Percentiles rank a stretch among this genome's conserved stretches.
Evolutionary conservation across 1,140 invertebrate genomes (phyloP).

Genomic region (Drosophila subobscura): DNA sequence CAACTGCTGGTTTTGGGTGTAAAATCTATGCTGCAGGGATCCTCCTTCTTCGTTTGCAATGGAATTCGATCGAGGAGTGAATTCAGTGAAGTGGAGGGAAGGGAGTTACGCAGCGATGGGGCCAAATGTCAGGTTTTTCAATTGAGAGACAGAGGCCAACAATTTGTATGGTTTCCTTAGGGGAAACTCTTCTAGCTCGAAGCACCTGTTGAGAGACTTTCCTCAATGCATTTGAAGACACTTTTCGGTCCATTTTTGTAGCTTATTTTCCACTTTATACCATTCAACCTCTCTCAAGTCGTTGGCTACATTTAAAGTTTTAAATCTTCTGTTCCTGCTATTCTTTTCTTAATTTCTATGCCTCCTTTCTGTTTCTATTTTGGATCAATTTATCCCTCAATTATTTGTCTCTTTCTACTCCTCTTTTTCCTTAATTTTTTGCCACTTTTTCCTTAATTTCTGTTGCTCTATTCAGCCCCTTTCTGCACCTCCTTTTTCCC

Average conservation of each 20-base stretch:
- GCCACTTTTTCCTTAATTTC: no score
- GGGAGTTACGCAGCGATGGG: not conserved
- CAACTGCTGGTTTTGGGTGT: conserved; percentile 8
- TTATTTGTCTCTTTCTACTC: no score
- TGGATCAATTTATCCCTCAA: no score
- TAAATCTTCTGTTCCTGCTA: no score
- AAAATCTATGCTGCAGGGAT: not conserved
- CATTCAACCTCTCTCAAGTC: not conserved
- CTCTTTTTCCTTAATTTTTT: no score
- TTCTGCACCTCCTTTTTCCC: no score
- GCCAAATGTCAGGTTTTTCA: conserved; percentile 36
- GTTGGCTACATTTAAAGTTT: no score
- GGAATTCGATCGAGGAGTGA: conserved; percentile 7
- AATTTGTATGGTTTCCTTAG: conserved; percentile 20
- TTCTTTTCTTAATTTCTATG: no score
- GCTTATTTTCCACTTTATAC: not conserved
- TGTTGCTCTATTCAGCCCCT: no score
- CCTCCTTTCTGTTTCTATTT: no score
- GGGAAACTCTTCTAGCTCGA: not conserved
- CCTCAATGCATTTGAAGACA: no score
- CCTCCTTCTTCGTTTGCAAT: conserved; percentile 21
- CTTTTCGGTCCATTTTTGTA: not conserved
- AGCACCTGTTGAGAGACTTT: not conserved
- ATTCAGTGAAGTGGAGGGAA: not conserved
- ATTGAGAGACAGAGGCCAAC: conserved; percentile 4